Base-by-base conservation (phyloP, 1,140 invertebrate genomes). In the Paracyclopina nana region DNA sequence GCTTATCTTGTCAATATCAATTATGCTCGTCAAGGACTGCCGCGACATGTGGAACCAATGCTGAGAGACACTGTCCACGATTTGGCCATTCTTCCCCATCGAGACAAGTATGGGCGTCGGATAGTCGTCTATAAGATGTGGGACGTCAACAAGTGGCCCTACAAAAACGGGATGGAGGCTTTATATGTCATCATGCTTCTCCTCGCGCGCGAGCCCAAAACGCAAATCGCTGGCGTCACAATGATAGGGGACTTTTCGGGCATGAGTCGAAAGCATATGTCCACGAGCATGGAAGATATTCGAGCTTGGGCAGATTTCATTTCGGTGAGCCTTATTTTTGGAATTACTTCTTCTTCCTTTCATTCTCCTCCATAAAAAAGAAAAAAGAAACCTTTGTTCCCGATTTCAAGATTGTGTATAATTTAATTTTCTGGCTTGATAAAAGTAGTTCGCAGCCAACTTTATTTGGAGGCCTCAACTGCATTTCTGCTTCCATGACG, bases 101-200 rank as follows among this genome's bases (percentile, higher is more conserved):
- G 34, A 38, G 34, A 38, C 34, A 38, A 38, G 34, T 20, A 38
- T 38, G 34, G 34, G 14, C 34, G 34, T 5, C 34, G 34, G 34
- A 38, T 38, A 3, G 20, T 38, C 34, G 34, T 8, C 20, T 38
- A 38, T 20, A 2, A 38, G 20, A 38, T 38, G 34, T 38, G 34
- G 34, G 34, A 38, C 8, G 34, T 20, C 20, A 20, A 38, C 34
- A 38, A 38, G 9, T 38, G 20, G 14, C 34, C 34, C n/a, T 38
- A 38, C 34, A 38, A 38, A 20, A 38, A n/a, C 4, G 20, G 14
- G n/a, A 38, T 38, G 34, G 34, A 38, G 9, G 20, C 20, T n/a
- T 38, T 38, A n/a, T 38, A 38, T 20, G 34, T 38, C 3, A n/a
- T 38, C 20, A 16, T n/a, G 5, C 14, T 38, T n/a, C 14, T 38